These are phyloP conservation scores for Eugnorisma glareosa DNA, from an alignment of 2,888 invertebrate species.

Conservation along the genomic window DNA sequence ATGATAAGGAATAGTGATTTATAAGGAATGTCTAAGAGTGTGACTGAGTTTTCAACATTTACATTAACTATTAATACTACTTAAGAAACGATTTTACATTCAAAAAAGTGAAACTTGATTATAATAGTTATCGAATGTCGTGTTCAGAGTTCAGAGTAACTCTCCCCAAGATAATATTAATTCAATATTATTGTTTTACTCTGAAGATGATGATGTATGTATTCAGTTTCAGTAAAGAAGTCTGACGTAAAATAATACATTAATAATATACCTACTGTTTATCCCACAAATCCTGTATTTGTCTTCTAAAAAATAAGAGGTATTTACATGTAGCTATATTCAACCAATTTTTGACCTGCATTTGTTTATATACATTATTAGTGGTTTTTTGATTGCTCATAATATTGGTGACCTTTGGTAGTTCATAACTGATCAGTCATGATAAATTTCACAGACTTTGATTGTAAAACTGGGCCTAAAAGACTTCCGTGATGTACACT, in stretches of 20 bases:
- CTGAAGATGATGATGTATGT: neutral
- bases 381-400: constrained; percentile 1
- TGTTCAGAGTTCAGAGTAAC: constrained; percentile 21
- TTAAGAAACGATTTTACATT: constrained; percentile 11
- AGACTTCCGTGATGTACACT: neutral
- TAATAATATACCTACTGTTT: neutral
- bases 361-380: constrained; percentile 25
- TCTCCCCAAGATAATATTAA: constrained; percentile 15
- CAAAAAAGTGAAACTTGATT: constrained; percentile 13
- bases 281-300: neutral
- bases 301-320: neutral
- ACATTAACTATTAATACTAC: neutral
- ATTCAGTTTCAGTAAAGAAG: constrained; percentile 2
- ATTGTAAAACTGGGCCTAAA: neutral
- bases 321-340: neutral
- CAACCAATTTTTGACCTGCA: constrained; percentile 25
- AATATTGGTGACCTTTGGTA: neutral
- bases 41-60: constrained; percentile 16
- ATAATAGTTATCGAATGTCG: constrained; percentile 4
- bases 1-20: constrained; percentile 78
- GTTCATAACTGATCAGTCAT: neutral
- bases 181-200: constrained; percentile 21
- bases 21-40: constrained; percentile 4
- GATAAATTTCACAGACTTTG: neutral
- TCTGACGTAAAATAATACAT: neutral